phyloP scores from a whole-genome alignment of 2,797 vertebrate genomes.

The Setipinna tenuifilis region DNA sequence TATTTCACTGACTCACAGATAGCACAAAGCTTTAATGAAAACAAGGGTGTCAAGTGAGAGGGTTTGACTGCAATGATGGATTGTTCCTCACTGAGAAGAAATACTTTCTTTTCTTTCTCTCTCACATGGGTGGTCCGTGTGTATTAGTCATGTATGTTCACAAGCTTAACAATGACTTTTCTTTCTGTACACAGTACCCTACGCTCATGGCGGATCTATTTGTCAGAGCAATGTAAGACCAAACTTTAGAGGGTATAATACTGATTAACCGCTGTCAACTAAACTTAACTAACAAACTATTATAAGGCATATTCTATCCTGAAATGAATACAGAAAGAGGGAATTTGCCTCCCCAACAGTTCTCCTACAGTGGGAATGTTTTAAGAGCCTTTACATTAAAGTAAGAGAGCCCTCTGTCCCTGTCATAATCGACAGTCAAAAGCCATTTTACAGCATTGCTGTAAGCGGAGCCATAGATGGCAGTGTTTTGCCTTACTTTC shows the following conservation, averaged over 20 bases:
- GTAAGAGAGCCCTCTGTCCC: not conserved
- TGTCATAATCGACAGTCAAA: conserved; percentile 6
- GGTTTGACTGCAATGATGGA: conserved; percentile 68
- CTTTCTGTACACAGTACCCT: not conserved
- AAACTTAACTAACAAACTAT: not conserved
- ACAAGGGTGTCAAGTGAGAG: conserved; percentile 60
- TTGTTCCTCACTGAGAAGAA: conserved; percentile 54
- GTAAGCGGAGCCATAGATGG: conserved; percentile 78
- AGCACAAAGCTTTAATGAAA: conserved; percentile 49
- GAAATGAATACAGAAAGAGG: not conserved
- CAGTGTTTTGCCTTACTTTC: conserved; percentile 82
- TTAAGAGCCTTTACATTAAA: not conserved
- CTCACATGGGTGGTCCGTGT: conserved; percentile 62
- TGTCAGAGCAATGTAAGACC: not conserved
- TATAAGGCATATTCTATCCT: not conserved
- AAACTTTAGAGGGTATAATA: not conserved
- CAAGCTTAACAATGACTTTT: conserved; percentile 49
- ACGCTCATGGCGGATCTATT: not conserved
- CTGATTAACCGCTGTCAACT: not conserved
- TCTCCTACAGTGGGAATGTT: not conserved
- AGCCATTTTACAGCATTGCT: conserved; percentile 64
- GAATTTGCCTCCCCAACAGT: not conserved
- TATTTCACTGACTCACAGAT: conserved; percentile 60
- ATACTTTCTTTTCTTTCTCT: conserved; percentile 59
- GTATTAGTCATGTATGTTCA: conserved; percentile 57